Conservation (phyloP, 2,113 vertebrate species). For the Dromiciops gliroides region DNA sequence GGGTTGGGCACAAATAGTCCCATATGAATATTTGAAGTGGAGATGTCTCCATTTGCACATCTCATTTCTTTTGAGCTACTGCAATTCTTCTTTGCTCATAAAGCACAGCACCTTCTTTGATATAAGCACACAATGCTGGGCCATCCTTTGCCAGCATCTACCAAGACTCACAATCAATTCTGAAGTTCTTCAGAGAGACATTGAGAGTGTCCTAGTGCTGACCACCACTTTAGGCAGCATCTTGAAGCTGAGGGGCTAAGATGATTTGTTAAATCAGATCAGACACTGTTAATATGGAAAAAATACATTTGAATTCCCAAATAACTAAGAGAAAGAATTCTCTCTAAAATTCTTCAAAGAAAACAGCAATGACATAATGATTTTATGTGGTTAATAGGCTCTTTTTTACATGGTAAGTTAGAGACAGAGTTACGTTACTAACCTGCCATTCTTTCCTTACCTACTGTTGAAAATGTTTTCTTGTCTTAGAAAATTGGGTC, state of each 20-base stretch:
- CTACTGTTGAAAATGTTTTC: not conserved
- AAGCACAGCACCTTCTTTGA: not conserved
- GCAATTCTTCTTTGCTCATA: not conserved
- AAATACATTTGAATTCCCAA: not conserved
- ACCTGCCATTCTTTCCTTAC: not conserved
- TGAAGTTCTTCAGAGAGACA: too few relatives aligned
- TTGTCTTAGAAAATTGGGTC: not conserved
- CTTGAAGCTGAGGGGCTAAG: not conserved
- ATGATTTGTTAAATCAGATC: not conserved
- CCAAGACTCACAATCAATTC: too few relatives aligned
- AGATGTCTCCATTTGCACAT: not conserved
- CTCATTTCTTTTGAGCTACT: not conserved
- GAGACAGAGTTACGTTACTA: not conserved
- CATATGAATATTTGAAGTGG: not conserved
- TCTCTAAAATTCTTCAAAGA: not conserved
- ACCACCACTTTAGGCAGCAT: not conserved
- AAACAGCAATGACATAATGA: not conserved
- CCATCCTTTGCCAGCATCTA: too few relatives aligned
- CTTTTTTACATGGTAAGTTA: not conserved
- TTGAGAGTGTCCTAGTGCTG: too few relatives aligned
- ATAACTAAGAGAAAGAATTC: not conserved
- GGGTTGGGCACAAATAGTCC: not conserved
- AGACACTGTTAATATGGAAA: not conserved
- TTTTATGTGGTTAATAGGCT: not conserved
- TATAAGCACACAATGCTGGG: not conserved